phyloP scores from a whole-genome alignment of 2,797 vertebrate species.

The Arctocebus calabarensis region DNA sequence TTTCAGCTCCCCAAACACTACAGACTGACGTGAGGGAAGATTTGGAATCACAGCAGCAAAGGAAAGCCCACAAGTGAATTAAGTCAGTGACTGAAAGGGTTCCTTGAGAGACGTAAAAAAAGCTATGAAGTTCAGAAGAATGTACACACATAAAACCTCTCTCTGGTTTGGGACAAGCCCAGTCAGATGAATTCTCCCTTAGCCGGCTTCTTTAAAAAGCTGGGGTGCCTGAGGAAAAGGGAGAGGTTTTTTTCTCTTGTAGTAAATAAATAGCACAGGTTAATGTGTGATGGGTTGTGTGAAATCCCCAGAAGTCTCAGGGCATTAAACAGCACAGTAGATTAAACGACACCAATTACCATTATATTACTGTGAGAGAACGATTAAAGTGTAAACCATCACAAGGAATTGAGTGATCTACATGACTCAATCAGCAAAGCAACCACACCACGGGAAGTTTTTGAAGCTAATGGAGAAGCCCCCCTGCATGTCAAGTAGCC shows the following conservation, averaged over 20 bases:
- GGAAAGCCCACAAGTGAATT: not conserved
- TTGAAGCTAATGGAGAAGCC: not conserved
- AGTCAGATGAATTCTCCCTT: not conserved
- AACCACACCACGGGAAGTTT: constrained; percentile 1
- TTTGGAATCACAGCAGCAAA: not conserved
- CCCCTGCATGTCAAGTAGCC: not conserved
- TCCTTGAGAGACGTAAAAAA: constrained; percentile 4
- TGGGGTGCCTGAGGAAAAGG: constrained; percentile 37
- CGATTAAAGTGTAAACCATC: constrained; percentile 84
- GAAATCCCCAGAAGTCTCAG: constrained; percentile 77
- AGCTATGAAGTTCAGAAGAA: not conserved
- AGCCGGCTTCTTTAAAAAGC: constrained; percentile 61
- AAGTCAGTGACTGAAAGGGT: not conserved
- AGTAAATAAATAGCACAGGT: constrained; percentile 76
- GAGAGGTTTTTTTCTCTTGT: constrained; percentile 33
- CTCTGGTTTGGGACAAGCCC: not conserved
- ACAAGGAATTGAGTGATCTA: constrained; percentile 73
- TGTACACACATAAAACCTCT: not conserved
- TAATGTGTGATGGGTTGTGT: constrained; percentile 73
- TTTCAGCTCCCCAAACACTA: not conserved
- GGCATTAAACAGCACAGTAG: constrained; percentile 83
- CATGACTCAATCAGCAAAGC: constrained; percentile 38
- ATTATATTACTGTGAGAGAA: constrained; percentile 82
- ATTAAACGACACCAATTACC: constrained; percentile 83
- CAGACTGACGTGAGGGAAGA: not conserved